Evolutionary conservation across 2,113 vertebrate genomes (phyloP), one percentile per base, ranked within the genome.

Genomic region (Pelobates fuscus): DNA sequence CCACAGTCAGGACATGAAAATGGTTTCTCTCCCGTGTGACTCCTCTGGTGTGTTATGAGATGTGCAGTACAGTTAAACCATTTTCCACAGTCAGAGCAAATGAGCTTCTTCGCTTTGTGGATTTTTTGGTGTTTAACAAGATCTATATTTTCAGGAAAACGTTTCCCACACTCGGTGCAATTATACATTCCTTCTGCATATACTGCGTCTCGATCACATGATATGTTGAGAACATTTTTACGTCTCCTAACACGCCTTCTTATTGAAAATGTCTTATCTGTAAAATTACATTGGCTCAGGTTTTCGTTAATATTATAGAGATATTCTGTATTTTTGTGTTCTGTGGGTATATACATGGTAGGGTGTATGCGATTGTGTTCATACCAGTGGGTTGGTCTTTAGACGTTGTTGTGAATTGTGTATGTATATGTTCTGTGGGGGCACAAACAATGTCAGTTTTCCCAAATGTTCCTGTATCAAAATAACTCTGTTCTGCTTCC

Each of bases 151-250:
- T 84, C 81, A 27, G 72, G 67, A 68, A 87, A 86, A 10, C 78
- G 79, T 63, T 86, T 88, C 23, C 82, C 82, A 57, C 86, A 88
- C 20, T 82, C 71, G 15, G 70, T 63, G 32, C 85, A 87, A 30
- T 37, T 37, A 37, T 37, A 37, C 32, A 37, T 5, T 5, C 32
- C 32, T 6, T 37, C 32, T 5, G 32, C 32, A 6, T 37, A 10
- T 37, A 37, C 32, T 10, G 10, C 5, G 32, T 37, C 10, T 37
- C 32, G 5, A 37, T n/a, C n/a, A n/a, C n/a, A n/a, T n/a, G 32
- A 37, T 37, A 10, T 10, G 10, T 6, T 5, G 10, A 10, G 32
- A 37, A 37, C 5, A 37, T 37, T 37, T 37, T 37, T 37, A 37
- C 32, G 32, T 37, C 32, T 37, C 32, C 32, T 37, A n/a, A n/a